Percentiles rank a stretch among this genome's conserved stretches.
phyloP scores from a whole-genome alignment of 2,888 invertebrate species.

The Brachypterus glaber region DNA sequence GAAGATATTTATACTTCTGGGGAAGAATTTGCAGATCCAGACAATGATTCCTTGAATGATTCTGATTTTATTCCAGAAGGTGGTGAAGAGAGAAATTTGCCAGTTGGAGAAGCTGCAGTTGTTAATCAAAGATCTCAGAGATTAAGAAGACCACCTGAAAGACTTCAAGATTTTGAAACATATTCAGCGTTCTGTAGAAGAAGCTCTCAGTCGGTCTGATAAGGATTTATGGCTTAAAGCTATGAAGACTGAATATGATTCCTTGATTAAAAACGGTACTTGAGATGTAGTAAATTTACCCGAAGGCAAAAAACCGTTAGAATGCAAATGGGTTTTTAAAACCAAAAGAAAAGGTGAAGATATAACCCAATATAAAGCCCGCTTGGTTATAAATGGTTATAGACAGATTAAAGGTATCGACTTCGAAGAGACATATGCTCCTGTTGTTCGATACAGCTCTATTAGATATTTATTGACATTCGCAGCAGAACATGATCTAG shows the following conservation, averaged over 20 bases:
- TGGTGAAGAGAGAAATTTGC: too few relatives aligned
- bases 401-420: background rate
- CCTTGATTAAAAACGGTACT: background rate
- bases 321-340: background rate
- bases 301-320: background rate
- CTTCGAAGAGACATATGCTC: background rate
- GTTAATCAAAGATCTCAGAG: too few relatives aligned
- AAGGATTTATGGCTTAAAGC: background rate
- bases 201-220: background rate
- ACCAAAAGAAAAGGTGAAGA: background rate
- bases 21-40: background rate
- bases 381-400: background rate
- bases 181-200: background rate
- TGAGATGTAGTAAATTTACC: background rate
- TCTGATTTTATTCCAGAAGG: too few relatives aligned
- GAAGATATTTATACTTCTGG: background rate
- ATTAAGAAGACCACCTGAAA: too few relatives aligned
- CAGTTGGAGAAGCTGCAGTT: too few relatives aligned
- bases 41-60: too few relatives aligned
- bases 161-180: too few relatives aligned
- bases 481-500: background rate
- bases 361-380: background rate
- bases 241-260: background rate
- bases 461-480: background rate
- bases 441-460: background rate